Conservation (phyloP, 2,113 vertebrate species). For the Seriola dumerili region DNA sequence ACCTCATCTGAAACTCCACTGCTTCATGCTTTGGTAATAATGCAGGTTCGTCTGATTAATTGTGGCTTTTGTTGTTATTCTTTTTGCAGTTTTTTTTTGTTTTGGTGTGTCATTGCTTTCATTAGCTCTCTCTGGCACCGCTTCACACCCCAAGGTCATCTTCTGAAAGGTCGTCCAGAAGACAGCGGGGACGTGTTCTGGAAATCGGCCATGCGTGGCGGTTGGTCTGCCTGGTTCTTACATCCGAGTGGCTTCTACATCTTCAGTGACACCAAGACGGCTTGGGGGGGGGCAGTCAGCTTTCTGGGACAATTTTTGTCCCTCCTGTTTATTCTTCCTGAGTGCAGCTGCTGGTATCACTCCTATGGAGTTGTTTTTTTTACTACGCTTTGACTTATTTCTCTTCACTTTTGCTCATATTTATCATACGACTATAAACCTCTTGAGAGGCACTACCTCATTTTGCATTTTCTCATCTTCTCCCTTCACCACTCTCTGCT, state of each 20-base stretch:
- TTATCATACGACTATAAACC: not conserved
- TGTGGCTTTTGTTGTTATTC: not conserved
- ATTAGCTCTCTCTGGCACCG: constrained; percentile 7
- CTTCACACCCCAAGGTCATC: constrained; percentile 34
- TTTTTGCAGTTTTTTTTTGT: not conserved
- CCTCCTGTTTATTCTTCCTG: not conserved
- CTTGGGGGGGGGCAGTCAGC: not conserved
- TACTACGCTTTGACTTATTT: not conserved
- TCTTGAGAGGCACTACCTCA: not conserved
- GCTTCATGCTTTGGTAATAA: not conserved
- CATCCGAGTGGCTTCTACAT: not conserved
- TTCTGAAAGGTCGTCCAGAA: constrained; percentile 50
- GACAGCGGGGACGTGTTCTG: constrained; percentile 35
- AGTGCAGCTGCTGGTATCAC: not conserved
- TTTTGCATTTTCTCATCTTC: not conserved
- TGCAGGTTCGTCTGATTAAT: not conserved
- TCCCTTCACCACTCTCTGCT: not conserved
- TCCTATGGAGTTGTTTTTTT: not conserved
- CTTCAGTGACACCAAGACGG: not conserved
- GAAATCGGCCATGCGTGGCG: constrained; percentile 34
- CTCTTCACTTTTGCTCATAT: not conserved
- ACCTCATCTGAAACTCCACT: not conserved
- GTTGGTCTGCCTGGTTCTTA: constrained; percentile 1
- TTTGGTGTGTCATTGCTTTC: not conserved
- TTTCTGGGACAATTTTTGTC: not conserved